phyloP scores from a whole-genome alignment of 1,140 invertebrate genomes.

The Pemphigus obesinymphae region DNA sequence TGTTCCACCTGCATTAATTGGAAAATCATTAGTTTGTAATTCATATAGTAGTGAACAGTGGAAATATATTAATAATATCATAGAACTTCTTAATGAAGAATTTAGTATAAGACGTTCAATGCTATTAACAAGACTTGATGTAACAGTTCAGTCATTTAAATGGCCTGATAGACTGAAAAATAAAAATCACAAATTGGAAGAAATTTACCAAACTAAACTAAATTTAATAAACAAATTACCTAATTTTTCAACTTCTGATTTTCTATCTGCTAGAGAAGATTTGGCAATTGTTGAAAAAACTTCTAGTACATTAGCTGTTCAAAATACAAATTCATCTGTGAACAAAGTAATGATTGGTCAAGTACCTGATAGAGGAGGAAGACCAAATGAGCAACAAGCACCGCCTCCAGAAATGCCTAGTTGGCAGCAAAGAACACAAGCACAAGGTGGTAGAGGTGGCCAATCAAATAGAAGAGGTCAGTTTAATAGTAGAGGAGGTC shows the following conservation, averaged over 20 bases:
- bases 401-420: slow-evolving; percentile 94
- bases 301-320: slow-evolving; percentile 70
- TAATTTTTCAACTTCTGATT: slow-evolving; percentile 62
- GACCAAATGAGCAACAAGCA: slow-evolving; percentile 79
- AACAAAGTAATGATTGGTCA: slow-evolving; percentile 83
- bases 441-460: slow-evolving; percentile 25
- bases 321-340: slow-evolving; percentile 72
- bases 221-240: slow-evolving; percentile 60
- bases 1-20: slow-evolving; percentile 59
- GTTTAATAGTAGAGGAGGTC: slow-evolving; percentile 25
- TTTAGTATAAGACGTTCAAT: slow-evolving; percentile 80
- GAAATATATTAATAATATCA: slow-evolving; percentile 64
- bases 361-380: slow-evolving; percentile 83
- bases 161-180: slow-evolving; percentile 79
- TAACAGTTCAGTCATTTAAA: slow-evolving; percentile 89
- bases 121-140: slow-evolving; percentile 84
- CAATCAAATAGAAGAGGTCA: slow-evolving; percentile 40
- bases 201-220: slow-evolving; percentile 64
- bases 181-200: slow-evolving; percentile 68
- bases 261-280: slow-evolving; percentile 77
- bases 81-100: slow-evolving; percentile 70
- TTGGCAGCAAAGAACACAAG: slow-evolving; percentile 64
- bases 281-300: slow-evolving; percentile 83
- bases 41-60: slow-evolving; percentile 75
- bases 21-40: slow-evolving; percentile 73